Conservation (phyloP, 1,140 invertebrate species). For the Zaprionus africanus region DNA sequence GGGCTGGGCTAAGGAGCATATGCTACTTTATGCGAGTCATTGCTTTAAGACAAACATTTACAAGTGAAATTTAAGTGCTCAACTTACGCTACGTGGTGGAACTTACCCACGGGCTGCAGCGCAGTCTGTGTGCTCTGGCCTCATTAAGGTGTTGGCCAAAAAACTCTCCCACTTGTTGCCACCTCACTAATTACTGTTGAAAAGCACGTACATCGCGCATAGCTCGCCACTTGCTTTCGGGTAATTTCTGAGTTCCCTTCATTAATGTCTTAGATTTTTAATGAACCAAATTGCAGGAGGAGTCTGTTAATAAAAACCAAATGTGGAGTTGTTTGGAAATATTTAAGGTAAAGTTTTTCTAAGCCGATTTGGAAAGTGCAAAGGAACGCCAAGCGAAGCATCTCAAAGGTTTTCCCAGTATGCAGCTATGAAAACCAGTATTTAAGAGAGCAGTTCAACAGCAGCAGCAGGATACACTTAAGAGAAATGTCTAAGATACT, state of each 20-base stretch:
- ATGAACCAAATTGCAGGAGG: slow-evolving; percentile 13
- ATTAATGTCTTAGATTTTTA: slow-evolving; percentile 10
- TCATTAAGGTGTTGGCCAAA: slow-evolving; percentile 2
- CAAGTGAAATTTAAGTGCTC: slow-evolving; percentile 19
- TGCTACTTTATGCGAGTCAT: slow-evolving; percentile 15
- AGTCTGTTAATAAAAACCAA: slow-evolving; percentile 20
- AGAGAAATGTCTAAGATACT: not conserved
- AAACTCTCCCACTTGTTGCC: slow-evolving; percentile 33
- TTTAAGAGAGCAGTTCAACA: slow-evolving; percentile 48
- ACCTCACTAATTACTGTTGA: slow-evolving; percentile 17
- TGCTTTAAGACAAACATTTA: slow-evolving; percentile 10
- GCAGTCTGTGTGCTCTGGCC: not conserved
- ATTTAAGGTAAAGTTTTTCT: not conserved
- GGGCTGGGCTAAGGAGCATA: not conserved
- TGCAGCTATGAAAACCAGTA: slow-evolving; percentile 25
- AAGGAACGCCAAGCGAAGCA: slow-evolving; percentile 1
- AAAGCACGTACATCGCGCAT: slow-evolving; percentile 27
- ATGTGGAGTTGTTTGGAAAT: slow-evolving; percentile 14
- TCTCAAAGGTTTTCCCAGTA: not conserved
- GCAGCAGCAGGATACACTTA: not conserved
- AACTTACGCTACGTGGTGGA: slow-evolving; percentile 1
- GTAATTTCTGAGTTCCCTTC: not conserved
- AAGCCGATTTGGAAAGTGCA: slow-evolving; percentile 44
- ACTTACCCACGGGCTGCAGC: not conserved
- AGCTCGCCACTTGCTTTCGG: not conserved